Evolutionary conservation across 2,113 vertebrate genomes (phyloP).

Genomic region (Sturnus vulgaris): DNA sequence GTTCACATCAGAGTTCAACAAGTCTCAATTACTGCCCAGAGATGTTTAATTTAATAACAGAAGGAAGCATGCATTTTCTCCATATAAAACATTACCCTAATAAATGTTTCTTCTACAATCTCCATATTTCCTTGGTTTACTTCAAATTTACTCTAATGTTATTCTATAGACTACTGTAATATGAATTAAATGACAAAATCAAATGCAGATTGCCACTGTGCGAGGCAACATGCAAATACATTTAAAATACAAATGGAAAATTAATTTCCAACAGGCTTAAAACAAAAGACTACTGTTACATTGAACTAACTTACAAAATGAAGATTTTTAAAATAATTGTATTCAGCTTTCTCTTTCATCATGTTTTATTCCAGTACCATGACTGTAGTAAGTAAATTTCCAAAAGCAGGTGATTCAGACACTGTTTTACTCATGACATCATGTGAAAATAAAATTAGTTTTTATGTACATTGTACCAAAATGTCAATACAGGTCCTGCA

Average conservation of each 20-base stretch:
- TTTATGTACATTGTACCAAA: not conserved
- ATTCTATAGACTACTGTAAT: not conserved
- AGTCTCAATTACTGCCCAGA: not conserved
- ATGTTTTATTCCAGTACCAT: not conserved
- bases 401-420: not conserved
- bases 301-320: not conserved
- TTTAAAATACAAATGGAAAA: not conserved
- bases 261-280: not conserved
- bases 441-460: not conserved
- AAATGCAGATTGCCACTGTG: not conserved
- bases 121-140: not conserved
- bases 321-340: not conserved
- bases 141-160: not conserved
- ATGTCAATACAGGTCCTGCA: not conserved
- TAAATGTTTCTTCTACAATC: not conserved
- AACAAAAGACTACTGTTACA: not conserved
- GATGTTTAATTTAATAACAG: not conserved
- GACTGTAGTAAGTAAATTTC: not conserved
- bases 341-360: not conserved
- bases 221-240: not conserved
- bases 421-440: not conserved
- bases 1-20: not conserved
- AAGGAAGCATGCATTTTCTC: not conserved
- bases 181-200: not conserved
- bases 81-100: not conserved